Percentiles rank a stretch among this genome's conserved stretches.
These are phyloP conservation scores for Salvelinus namaycush DNA, from an alignment of 2,113 vertebrate genomes.

Conservation along the genomic window DNA sequence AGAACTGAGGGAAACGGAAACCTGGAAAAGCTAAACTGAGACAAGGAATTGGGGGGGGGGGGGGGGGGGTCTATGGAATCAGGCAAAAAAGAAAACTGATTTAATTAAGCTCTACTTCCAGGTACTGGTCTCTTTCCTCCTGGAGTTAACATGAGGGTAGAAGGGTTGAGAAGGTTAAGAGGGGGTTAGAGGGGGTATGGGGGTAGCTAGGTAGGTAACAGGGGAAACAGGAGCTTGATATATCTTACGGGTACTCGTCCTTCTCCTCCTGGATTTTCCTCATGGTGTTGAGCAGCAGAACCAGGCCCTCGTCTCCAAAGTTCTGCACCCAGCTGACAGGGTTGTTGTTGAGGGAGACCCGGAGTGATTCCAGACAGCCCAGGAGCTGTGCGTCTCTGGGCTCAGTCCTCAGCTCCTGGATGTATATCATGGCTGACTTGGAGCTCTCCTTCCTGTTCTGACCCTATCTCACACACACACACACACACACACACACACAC, in stretches of 20 bases:
- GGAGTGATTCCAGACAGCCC: slow-evolving; percentile 84
- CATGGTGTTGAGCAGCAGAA: slow-evolving; percentile 79
- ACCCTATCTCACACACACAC: slow-evolving; percentile 67
- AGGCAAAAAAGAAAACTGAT: no score
- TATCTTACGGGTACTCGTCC: slow-evolving; percentile 79
- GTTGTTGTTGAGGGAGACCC: slow-evolving; percentile 91
- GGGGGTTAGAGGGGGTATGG: background rate
- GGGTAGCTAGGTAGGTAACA: background rate
- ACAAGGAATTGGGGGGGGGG: no score
- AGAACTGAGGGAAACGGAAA: no score
- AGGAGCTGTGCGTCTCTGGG: slow-evolving; percentile 78
- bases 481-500: slow-evolving; percentile 7
- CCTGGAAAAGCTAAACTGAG: no score
- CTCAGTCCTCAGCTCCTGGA: slow-evolving; percentile 85
- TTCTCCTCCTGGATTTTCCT: slow-evolving; percentile 83
- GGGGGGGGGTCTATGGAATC: no score
- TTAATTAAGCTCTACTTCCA: no score
- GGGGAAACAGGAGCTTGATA: background rate
- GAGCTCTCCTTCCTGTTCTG: slow-evolving; percentile 86
- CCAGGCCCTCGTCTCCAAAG: slow-evolving; percentile 86
- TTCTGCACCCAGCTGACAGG: slow-evolving; percentile 95
- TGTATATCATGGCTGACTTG: slow-evolving; percentile 85
- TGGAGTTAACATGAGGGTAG: no score
- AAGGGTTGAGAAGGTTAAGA: background rate
- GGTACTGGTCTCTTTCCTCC: no score